Evolutionary conservation across 2,888 invertebrate species (phyloP).

Genomic region (Amblyjoppa proteus): DNA sequence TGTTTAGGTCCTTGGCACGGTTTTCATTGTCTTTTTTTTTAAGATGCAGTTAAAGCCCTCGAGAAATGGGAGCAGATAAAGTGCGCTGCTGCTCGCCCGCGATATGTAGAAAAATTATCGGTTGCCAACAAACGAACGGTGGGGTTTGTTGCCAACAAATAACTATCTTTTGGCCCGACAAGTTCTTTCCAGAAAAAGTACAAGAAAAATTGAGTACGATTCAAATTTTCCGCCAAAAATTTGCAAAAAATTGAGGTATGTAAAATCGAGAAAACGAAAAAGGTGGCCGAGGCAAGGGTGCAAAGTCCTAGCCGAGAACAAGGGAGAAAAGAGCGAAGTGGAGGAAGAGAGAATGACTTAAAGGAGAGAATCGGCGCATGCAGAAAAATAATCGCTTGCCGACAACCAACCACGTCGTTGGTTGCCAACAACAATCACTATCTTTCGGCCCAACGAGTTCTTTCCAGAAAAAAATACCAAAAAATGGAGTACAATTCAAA

Average conservation of each 20-base stretch:
- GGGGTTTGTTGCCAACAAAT: no score
- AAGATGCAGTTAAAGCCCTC: background rate
- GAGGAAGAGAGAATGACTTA: slow-evolving; percentile 34
- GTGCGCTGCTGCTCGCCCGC: background rate
- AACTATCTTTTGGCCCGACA: no score
- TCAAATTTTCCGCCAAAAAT: no score
- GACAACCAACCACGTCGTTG: no score
- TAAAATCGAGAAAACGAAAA: background rate
- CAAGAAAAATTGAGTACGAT: no score
- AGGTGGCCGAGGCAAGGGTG: background rate
- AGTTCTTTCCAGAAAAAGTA: no score
- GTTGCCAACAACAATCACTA: no score
- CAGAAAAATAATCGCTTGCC: background rate
- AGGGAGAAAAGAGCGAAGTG: slow-evolving; percentile 7
- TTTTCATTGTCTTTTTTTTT: slow-evolving; percentile 26
- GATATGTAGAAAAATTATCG: background rate
- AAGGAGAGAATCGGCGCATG: slow-evolving; percentile 40
- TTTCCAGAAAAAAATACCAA: no score
- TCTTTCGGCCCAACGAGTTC: no score
- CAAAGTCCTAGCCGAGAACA: slow-evolving; percentile 8
- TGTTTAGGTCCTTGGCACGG: slow-evolving; percentile 55
- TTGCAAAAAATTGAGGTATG: no score
- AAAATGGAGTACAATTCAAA: no score
- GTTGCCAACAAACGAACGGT: background rate
- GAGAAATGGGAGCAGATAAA: slow-evolving; percentile 24